Base-by-base conservation (phyloP, 2,797 vertebrate genomes). In the Eulemur coronatus region DNA sequence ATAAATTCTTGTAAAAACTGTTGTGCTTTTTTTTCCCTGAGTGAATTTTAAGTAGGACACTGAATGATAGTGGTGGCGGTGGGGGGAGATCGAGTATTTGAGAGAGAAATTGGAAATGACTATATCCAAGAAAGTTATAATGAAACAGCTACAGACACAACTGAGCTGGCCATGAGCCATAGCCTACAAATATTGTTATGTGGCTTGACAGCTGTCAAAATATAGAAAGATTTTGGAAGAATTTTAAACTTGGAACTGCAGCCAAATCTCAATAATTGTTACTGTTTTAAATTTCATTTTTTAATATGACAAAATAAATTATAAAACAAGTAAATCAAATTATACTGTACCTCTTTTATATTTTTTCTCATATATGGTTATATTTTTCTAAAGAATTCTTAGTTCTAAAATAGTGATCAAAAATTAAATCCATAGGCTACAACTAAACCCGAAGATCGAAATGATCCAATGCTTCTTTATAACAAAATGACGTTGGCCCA, bases 401-500 rank as follows among this genome's bases (percentile, higher is more conserved):
- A 48, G 48, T 84, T 73, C 59, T 63, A 85, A 95, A 96, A 94
- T 80, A 84, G 96, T 91, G 28, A 81, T 84, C 11, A 33, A 28
- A 89, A 1, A 65, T 97, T 97, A 91, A 93, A 95, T 96, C 93
- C 67, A 48, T 85, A 99, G 99, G 99, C 99, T 86, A 99, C 99
- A 76, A 99, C 99, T 93, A 99, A 99, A 96, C 97, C 99, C 81
- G 99, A 99, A 98, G 99, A 99, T 96, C 99, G 99, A 95, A 99
- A 98, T 76, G 99, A 99, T 95, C 99, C 99, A 0, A 99, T 99
- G 98, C 89, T 99, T 94, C 98, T 99, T 93, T 99, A 99, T 97
- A 99, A 99, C 97, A 99, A 99, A 98, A 99, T 99, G 99, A 99
- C 99, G 12, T 90, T 99, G 92, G 98, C 98, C 22, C 98, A 99